A percentile compares a stretch with the other conserved stretches of the same genome.
Evolutionary conservation across 2,113 vertebrate genomes (phyloP).

Genomic region (Prolemur simus): DNA sequence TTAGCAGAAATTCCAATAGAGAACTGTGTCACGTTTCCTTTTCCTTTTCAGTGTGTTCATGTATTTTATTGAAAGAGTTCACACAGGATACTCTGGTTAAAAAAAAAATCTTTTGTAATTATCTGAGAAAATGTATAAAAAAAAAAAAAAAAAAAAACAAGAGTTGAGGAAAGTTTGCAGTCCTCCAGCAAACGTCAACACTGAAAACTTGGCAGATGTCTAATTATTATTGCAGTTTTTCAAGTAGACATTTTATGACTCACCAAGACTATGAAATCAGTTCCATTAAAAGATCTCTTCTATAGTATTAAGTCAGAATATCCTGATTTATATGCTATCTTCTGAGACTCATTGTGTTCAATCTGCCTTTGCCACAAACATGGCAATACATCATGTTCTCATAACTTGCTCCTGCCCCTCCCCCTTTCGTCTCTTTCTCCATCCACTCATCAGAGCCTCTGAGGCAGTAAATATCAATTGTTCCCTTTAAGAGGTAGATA

Average conservation of each 20-base stretch:
- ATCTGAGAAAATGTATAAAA: not conserved
- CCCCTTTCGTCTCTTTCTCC: not conserved
- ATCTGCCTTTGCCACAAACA: conserved; percentile 67
- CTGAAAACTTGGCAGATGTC: conserved; percentile 64
- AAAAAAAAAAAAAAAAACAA: not conserved
- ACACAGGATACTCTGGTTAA: not conserved
- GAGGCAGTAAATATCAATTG: conserved; percentile 64
- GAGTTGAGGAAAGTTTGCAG: conserved; percentile 56
- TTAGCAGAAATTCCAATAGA: not conserved
- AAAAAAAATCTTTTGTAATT: not conserved
- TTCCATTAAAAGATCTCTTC: conserved; percentile 63
- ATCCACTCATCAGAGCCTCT: conserved; percentile 10
- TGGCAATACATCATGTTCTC: conserved; percentile 67
- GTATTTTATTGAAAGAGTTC: conserved; percentile 20
- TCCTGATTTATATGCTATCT: conserved; percentile 74
- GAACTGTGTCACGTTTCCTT: not conserved
- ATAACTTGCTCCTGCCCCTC: not conserved
- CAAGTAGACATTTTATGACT: conserved; percentile 70
- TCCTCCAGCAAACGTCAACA: conserved; percentile 41
- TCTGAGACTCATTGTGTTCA: conserved; percentile 59
- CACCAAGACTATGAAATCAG: conserved; percentile 60
- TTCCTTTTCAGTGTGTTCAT: not conserved
- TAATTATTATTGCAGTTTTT: conserved; percentile 77
- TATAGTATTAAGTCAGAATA: conserved; percentile 69
- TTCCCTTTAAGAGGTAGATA: not conserved